Base-by-base conservation (phyloP, 2,113 vertebrate genomes). In the Anhinga anhinga region DNA sequence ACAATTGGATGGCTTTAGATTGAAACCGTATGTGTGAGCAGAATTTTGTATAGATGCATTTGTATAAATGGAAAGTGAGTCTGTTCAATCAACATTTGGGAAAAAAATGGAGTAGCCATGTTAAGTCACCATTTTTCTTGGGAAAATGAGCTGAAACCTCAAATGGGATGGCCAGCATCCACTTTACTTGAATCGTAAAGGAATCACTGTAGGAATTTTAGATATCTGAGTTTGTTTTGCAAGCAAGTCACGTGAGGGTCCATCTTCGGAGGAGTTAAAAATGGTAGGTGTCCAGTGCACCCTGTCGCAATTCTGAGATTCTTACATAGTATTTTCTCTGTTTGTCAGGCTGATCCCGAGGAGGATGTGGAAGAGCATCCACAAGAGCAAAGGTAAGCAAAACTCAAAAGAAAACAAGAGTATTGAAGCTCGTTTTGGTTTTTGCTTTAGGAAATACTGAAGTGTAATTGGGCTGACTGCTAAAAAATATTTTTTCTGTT, bases 321-420 rank as follows among this genome's bases (percentile, higher is more conserved):
- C 61, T 96, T 96, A 96, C 83, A 7, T 32, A 14, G 13, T 96
- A 5, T 97, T 95, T 97, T 62, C 19, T 93, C 96, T 97, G 65
- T 94, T 97, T 93, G 44, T 63, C 93, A 99, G 99, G 98, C 98
- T 96, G 99, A 99, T 96, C 98, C 99, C 10, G 99, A 99, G 96
- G 99, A 98, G 81, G 98, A 98, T 93, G 96, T 98, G 95, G 99
- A 99, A 47, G 99, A 98, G 82, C 98, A 98, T 97, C 97, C 98
- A 8, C 97, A 98, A 86, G 98, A 99, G 82, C 99, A 99, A 96
- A 99, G 99, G 99, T 99, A 98, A 98, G 97, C 40, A 92, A 52
- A 89, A 59, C 36, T 66, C 34, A 52, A 66, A 26, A 34, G 53
- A 42, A 82, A 62, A 26, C 50, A 47, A 8, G 45, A 58, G 14